Evolutionary conservation across 2,113 vertebrate species (phyloP).

Genomic region (Corythaeola cristata): DNA sequence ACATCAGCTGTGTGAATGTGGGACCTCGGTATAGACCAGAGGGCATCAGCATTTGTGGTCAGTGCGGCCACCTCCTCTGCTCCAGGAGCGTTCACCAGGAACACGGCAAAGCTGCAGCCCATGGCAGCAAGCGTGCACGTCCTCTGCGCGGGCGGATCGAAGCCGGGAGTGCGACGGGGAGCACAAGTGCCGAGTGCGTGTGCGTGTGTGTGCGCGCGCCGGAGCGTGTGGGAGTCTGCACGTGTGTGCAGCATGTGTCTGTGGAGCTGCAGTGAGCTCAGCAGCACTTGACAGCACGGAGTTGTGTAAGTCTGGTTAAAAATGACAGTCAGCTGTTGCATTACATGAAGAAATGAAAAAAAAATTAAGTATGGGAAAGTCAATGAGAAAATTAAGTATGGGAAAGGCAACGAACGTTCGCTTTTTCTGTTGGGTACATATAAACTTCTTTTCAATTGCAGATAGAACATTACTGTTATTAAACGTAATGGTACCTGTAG

Average conservation of each 20-base stretch:
- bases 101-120: neutral
- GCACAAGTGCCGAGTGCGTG: neutral
- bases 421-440: neutral
- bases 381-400: neutral
- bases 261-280: neutral
- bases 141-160: neutral
- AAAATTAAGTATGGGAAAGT: neutral
- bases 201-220: no score
- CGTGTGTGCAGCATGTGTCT: conserved; percentile 34
- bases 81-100: neutral
- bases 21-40: neutral
- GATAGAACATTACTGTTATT: neutral
- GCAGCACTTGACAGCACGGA: neutral
- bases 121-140: fast-evolving
- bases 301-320: neutral
- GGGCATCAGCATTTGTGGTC: neutral
- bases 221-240: neutral
- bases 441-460: neutral
- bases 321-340: conserved; percentile 17
- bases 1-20: fast-evolving
- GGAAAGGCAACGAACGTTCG: neutral
- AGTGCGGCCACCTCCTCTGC: fast-evolving
- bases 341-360: neutral
- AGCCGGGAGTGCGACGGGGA: neutral
- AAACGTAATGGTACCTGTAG: neutral